A percentile compares a stretch with the other conserved stretches of the same genome.
Evolutionary conservation across 1,140 invertebrate genomes (phyloP).

Genomic region (Papilio glaucus): DNA sequence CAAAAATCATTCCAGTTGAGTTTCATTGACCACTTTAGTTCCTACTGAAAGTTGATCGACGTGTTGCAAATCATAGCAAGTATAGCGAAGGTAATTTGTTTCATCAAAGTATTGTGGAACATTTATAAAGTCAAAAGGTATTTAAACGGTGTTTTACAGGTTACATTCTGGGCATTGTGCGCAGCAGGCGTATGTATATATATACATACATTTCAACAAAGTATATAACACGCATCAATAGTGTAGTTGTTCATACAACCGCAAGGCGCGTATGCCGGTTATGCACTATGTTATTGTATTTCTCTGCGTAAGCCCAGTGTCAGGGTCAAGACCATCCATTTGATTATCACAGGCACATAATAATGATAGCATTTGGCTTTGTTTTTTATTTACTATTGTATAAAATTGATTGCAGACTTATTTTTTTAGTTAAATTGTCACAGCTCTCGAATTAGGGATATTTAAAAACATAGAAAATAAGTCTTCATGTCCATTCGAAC

Average conservation of each 20-base stretch:
- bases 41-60: background rate
- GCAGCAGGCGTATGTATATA: too few species aligned
- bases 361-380: slow-evolving; percentile 1
- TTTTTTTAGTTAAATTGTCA: too few species aligned
- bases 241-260: background rate
- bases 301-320: background rate
- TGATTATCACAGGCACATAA: background rate
- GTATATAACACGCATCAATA: slow-evolving; percentile 1
- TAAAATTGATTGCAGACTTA: background rate
- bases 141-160: too few species aligned
- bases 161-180: too few species aligned
- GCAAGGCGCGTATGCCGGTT: background rate
- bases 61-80: background rate
- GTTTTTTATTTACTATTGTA: background rate
- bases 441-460: too few species aligned
- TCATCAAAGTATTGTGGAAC: too few species aligned
- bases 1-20: background rate
- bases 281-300: slow-evolving; percentile 18
- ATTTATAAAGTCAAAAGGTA: too few species aligned
- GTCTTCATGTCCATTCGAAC: too few species aligned
- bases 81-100: too few species aligned
- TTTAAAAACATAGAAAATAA: too few species aligned
- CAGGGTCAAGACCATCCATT: background rate
- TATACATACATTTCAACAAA: background rate
- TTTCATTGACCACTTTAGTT: background rate